Percentiles rank a stretch among this genome's conserved stretches.
These are phyloP conservation scores for Euphydryas editha DNA, from an alignment of 2,888 invertebrate species.

Conservation along the genomic window DNA sequence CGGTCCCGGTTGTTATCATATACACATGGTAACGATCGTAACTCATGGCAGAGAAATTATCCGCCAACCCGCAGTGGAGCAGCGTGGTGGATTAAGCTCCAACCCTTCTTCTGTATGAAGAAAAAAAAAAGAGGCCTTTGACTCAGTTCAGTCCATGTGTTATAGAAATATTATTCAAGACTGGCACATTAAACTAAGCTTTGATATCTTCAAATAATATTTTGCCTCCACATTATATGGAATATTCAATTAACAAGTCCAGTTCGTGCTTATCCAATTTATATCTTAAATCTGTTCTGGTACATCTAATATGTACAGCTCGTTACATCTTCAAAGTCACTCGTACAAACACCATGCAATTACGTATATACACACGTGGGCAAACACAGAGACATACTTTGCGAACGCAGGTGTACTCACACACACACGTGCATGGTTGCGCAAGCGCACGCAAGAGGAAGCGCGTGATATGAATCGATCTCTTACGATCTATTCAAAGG, in stretches of 20 bases:
- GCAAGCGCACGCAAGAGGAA: slow-evolving; percentile 43
- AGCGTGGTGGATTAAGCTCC: no score
- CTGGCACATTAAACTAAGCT: no score
- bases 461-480: slow-evolving; percentile 45
- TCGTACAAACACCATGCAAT: neutral
- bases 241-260: neutral
- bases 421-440: slow-evolving; percentile 30
- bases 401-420: no score
- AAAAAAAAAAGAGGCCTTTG: no score
- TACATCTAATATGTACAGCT: neutral
- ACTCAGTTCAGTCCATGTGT: no score
- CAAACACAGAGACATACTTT: neutral
- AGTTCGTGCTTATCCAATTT: neutral
- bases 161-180: no score
- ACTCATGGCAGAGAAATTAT: no score
- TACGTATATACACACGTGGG: neutral
- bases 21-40: no score
- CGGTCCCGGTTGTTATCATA: no score
- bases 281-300: neutral
- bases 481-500: slow-evolving; percentile 5
- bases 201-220: no score
- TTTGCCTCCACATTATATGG: neutral
- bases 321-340: slow-evolving; percentile 1
- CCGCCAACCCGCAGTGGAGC: no score
- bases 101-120: no score